A percentile compares a stretch with the other conserved stretches of the same genome.
Evolutionary conservation across 2,797 vertebrate species (phyloP).

Genomic region (Cygnus olor): DNA sequence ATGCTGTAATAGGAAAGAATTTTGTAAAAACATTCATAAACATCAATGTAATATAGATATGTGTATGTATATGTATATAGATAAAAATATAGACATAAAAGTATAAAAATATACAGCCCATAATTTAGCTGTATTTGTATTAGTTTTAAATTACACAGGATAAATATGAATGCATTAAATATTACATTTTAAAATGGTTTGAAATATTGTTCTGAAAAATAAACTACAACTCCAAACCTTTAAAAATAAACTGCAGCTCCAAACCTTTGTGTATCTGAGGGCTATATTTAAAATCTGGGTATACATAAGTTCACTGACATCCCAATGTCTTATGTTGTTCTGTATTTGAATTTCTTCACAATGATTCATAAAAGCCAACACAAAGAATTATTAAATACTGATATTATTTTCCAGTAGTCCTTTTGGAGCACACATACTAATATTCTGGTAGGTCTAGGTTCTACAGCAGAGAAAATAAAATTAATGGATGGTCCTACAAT

Average conservation of each 20-base stretch:
- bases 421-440: background rate
- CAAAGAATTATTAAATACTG: background rate
- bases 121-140: background rate
- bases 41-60: background rate
- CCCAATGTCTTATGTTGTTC: background rate
- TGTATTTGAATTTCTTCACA: background rate
- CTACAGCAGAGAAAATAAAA: background rate
- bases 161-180: background rate
- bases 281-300: background rate
- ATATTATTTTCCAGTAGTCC: background rate
- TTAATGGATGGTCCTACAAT: background rate
- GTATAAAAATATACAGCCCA: background rate
- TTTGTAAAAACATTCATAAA: background rate
- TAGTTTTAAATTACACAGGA: background rate
- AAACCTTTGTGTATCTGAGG: background rate
- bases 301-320: background rate
- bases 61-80: no score
- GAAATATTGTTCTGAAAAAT: background rate
- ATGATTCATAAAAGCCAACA: background rate
- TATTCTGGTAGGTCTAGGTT: background rate
- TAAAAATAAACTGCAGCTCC: background rate
- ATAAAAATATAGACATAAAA: no score
- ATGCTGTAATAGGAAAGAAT: background rate
- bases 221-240: background rate
- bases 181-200: background rate